phyloP scores from a whole-genome alignment of 2,888 invertebrate species.

The Plagodis dolabraria region DNA sequence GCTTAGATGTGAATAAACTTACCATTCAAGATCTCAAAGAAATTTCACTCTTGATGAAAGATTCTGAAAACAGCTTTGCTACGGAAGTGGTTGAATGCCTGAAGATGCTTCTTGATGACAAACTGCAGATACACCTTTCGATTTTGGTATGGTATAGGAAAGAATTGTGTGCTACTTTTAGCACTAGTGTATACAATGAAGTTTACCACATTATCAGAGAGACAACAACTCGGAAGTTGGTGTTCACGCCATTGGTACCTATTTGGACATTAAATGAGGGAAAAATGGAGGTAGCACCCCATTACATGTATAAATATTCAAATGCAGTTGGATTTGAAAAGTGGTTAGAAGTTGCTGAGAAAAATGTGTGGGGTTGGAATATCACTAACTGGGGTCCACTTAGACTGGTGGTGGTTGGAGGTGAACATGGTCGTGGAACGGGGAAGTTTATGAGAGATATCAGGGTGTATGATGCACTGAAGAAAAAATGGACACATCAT shows the following conservation, averaged over 20 bases:
- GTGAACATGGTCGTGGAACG: constrained; percentile 69
- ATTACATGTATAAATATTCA: constrained; percentile 59
- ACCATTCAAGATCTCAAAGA: constrained; percentile 49
- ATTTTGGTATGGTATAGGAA: constrained; percentile 44
- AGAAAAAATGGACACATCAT: constrained; percentile 65
- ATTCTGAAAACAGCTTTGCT: constrained; percentile 57
- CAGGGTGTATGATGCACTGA: constrained; percentile 66
- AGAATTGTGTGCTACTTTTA: constrained; percentile 53
- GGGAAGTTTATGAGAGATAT: constrained; percentile 68
- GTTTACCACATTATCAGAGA: constrained; percentile 53
- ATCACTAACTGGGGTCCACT: constrained; percentile 64
- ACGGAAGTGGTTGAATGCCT: constrained; percentile 63
- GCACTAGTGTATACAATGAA: constrained; percentile 65
- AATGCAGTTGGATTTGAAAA: constrained; percentile 55
- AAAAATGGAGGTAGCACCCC: constrained; percentile 51
- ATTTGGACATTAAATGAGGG: constrained; percentile 54
- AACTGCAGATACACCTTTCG: constrained; percentile 39
- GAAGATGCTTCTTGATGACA: constrained; percentile 41
- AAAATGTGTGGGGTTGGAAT: constrained; percentile 75
- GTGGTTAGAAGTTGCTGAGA: constrained; percentile 70
- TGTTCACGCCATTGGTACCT: constrained; percentile 56
- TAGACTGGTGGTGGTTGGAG: constrained; percentile 67
- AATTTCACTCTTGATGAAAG: constrained; percentile 50
- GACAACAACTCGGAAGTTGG: constrained; percentile 52
- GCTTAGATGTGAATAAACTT: constrained; percentile 63